Evolutionary conservation across 2,888 invertebrate species (phyloP).

Genomic region (Cryptocephalus moraei): DNA sequence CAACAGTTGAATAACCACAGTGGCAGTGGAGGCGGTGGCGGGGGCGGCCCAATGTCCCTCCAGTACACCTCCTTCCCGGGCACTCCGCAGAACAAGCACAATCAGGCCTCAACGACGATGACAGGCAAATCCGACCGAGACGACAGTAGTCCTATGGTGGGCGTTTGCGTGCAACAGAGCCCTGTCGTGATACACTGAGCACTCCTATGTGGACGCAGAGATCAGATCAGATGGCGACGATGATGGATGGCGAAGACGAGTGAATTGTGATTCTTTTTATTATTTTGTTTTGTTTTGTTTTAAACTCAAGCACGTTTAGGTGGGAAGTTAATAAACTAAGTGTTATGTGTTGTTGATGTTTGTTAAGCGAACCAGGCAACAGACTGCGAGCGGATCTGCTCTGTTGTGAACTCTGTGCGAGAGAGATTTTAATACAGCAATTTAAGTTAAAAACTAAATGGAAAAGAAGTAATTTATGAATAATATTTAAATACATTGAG

Average conservation of each 20-base stretch:
- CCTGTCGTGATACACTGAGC: conserved; percentile 83
- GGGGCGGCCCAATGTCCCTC: conserved; percentile 31
- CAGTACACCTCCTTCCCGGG: conserved; percentile 35
- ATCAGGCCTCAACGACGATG: conserved; percentile 8
- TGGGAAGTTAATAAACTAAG: not conserved
- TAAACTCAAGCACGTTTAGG: no score
- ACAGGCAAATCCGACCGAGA: conserved; percentile 34
- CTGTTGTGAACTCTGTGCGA: not conserved
- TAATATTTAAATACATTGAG: not conserved
- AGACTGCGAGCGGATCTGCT: not conserved
- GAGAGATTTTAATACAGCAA: not conserved
- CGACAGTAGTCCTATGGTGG: conserved; percentile 70
- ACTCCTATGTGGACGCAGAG: not conserved
- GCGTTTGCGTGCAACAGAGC: conserved; percentile 84
- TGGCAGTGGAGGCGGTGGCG: no score
- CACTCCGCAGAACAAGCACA: conserved; percentile 17
- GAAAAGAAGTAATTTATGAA: not conserved
- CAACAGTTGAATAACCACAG: conserved; percentile 33
- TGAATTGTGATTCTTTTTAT: no score
- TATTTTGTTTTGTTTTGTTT: no score
- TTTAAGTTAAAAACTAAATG: not conserved
- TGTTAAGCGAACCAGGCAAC: not conserved
- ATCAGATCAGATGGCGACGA: no score
- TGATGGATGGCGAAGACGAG: no score
- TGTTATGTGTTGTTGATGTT: no score